These are phyloP conservation scores for Entomobrya proxima DNA, from an alignment of 2,888 invertebrate species.

Conservation along the genomic window DNA sequence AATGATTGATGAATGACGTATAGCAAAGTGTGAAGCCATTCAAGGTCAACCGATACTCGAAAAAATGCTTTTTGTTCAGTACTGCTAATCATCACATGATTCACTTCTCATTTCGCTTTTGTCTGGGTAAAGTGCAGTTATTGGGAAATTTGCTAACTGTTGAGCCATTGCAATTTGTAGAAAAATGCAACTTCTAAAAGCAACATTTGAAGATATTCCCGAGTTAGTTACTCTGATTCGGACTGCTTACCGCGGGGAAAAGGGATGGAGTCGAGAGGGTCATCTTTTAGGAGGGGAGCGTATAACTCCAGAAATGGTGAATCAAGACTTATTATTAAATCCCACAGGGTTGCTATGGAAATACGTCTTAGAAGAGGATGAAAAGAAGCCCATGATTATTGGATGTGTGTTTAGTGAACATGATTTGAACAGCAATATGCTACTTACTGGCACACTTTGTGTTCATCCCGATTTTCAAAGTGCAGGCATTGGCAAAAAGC, in stretches of 20 bases:
- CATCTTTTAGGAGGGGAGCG: background rate
- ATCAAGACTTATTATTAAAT: background rate
- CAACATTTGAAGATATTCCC: background rate
- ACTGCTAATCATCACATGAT: too few relatives aligned
- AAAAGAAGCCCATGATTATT: too few relatives aligned
- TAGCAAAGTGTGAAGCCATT: too few relatives aligned
- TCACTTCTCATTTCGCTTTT: too few relatives aligned
- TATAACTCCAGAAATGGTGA: background rate
- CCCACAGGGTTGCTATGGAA: background rate
- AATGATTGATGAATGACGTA: too few relatives aligned
- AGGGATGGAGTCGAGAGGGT: background rate
- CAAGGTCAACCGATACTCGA: too few relatives aligned
- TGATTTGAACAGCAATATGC: too few relatives aligned
- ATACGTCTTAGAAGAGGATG: background rate
- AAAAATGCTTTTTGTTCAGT: too few relatives aligned
- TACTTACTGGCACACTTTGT: background rate
- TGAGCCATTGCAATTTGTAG: too few relatives aligned
- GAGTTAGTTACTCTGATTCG: background rate
- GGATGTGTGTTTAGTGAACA: too few relatives aligned
- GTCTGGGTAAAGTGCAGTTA: too few relatives aligned
- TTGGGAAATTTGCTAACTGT: too few relatives aligned
- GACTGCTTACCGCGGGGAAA: background rate
- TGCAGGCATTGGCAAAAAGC: conserved; percentile 5
- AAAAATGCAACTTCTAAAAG: background rate
- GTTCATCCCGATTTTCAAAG: conserved; percentile 15